Evolutionary conservation across 2,888 invertebrate genomes (phyloP), one percentile per base, ranked within the genome.

Genomic region (Oscheius sp.): DNA sequence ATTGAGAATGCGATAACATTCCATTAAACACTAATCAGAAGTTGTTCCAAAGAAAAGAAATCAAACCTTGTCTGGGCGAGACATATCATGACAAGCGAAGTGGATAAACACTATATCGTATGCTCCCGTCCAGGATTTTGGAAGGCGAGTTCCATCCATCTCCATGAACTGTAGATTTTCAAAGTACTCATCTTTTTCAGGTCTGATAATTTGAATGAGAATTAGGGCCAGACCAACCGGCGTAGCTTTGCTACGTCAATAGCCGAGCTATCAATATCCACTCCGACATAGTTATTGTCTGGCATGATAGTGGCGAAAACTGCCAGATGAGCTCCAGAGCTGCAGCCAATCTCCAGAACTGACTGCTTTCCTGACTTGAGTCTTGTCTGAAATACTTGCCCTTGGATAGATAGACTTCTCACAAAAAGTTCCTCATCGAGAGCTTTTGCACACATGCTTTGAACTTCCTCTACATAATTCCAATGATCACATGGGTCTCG

Each of bases 261-360:
- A n/a, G 34, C n/a, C 17, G n/a, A 10, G n/a, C n/a, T 2, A n/a
- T 55, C 55, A 17, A 20, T 34, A 33, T 55, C 55, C 2, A 55
- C 33, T n/a, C 55, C 55, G 6, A 33, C 20, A 34, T 55, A 55
- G 17, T n/a, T 5, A 34, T 55, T 55, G 20, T 34, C 12, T 10
- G 33, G 55, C 33, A 20, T 34, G 17, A 55, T 17, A n/a, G 55
- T 33, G 20, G 55, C 55, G 20, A 55, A 55, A 33, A 55, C 55
- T 34, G 55, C 34, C 12, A 33, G 34, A 42, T 61, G 61, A 42
- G 20, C 42, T n/a, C 61, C 61, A n/a, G n/a, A 33, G 15, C 61
- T 45, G 42, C 61, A 61, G 15, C 61, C 61, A 20, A 61, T 4
- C 29, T 61, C 61, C 42, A 61, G 20, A 20, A 61, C 37, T 20